Conservation (phyloP, 1,140 invertebrate species). For the Bathynomus jamesi region DNA sequence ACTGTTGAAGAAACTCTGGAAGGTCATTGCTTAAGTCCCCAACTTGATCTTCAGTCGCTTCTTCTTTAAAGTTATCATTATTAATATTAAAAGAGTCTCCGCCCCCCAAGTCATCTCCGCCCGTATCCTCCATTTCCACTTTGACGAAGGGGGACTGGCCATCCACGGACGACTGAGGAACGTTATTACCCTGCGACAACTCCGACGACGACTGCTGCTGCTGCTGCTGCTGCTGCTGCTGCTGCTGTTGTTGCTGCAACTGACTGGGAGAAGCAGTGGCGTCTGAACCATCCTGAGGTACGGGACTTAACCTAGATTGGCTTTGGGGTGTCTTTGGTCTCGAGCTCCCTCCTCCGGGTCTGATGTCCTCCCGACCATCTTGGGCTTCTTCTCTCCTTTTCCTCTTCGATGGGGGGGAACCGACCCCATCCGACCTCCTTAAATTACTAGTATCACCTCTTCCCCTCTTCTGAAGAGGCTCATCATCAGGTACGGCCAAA, state of each 20-base stretch:
- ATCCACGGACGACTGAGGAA: conserved; percentile 12
- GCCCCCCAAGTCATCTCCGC: conserved; percentile 14
- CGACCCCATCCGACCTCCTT: not conserved
- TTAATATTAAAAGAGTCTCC: conserved; percentile 24
- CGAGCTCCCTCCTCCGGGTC: conserved; percentile 19
- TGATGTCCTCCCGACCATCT: conserved; percentile 32
- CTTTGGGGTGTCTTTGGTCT: conserved; percentile 34
- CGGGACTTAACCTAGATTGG: not conserved
- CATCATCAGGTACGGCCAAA: conserved; percentile 37
- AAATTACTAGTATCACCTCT: conserved; percentile 1
- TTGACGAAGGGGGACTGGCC: conserved; percentile 26
- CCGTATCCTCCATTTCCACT: conserved; percentile 22
- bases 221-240: not conserved
- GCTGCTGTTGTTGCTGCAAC: not conserved
- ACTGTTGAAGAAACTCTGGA: conserved; percentile 34
- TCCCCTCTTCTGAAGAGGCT: conserved; percentile 22
- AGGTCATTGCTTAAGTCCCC: conserved; percentile 32
- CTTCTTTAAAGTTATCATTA: conserved; percentile 32
- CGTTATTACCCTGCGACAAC: not conserved
- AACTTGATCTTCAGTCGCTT: conserved; percentile 21
- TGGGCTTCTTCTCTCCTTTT: conserved; percentile 32
- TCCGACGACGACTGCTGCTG: too few relatives aligned
- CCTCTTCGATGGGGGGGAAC: conserved; percentile 31
- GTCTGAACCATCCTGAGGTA: not conserved
- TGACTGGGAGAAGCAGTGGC: not conserved